Evolutionary conservation across 1,140 invertebrate genomes (phyloP).

Genomic region (Ceratina australensis): DNA sequence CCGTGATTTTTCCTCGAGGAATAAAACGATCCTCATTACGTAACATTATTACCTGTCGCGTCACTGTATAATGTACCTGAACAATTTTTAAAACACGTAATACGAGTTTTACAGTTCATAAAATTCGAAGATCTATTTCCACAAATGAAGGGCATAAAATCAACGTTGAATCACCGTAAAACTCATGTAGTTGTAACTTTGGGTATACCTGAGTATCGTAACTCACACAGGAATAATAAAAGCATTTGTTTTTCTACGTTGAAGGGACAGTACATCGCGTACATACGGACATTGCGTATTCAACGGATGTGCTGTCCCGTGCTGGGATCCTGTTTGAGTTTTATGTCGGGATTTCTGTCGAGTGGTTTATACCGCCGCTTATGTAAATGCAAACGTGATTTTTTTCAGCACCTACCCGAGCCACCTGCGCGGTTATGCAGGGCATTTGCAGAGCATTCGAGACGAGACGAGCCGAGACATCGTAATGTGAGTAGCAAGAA

Average conservation of each 20-base stretch:
- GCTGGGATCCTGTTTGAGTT: conserved; percentile 75
- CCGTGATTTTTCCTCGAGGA: conserved; percentile 70
- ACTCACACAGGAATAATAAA: conserved; percentile 71
- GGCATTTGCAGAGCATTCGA: conserved; percentile 59
- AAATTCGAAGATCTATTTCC: too few species aligned
- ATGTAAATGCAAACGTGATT: conserved; percentile 80
- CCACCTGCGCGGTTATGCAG: conserved; percentile 45
- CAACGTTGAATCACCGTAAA: conserved; percentile 14
- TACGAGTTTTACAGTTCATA: too few species aligned
- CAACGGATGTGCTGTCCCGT: conserved; percentile 73
- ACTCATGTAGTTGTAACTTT: conserved; percentile 25
- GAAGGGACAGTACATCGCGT: conserved; percentile 51
- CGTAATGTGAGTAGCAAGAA: not conserved
- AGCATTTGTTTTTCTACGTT: conserved; percentile 60
- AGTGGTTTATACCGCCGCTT: conserved; percentile 80
- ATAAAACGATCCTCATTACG: conserved; percentile 15
- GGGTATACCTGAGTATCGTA: conserved; percentile 45
- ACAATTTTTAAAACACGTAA: too few species aligned
- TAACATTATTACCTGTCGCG: not conserved
- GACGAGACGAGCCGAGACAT: conserved; percentile 44
- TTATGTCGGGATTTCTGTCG: conserved; percentile 77
- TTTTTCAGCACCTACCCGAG: conserved; percentile 74
- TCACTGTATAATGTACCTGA: too few species aligned
- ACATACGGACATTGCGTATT: conserved; percentile 74
- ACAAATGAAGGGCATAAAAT: too few species aligned